Evolutionary conservation across 1,140 invertebrate species (phyloP), one percentile per base, ranked within the genome.

Genomic region (Zaprionus ghesquierei): DNA sequence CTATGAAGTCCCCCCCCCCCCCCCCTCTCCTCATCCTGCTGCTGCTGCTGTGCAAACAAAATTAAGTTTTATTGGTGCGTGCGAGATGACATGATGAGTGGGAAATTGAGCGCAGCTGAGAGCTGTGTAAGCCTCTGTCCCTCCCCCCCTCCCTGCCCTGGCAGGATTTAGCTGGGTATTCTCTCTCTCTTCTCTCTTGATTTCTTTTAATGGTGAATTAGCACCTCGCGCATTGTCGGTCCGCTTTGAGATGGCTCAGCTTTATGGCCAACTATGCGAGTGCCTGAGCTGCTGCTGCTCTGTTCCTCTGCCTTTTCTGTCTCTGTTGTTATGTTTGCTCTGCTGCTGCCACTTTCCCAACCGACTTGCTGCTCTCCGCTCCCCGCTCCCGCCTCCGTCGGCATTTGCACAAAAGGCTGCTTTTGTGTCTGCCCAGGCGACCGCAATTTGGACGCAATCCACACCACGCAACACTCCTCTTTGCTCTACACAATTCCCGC

Each of bases 121-220:
- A 58, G 44, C 22, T 12, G 23, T 3, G 4, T 12, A 22, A 0
- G 10, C 18, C 62, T 27, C 15, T 5, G 0, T 20, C 12, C 25
- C 25, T 15, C 6, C 18, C 29, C 12, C 0, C 12, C n/a, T 12
- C 5, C 23, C 15, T 12, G 2, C 44, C n/a, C 41, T 61, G 15
- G 6, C 49, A 25, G 49, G 69, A 56, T 61, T 62, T 18, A 46
- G 27, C 2, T 8, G 27, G 27, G n/a, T n/a, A 29, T 29, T 29
- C 27, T 2, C 25, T 25, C 63, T 58, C 20, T 44, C 5, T 55
- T 62, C 29, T 50, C 41, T 38, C 60, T 79, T 77, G 84, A 89
- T 89, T 89, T 89, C 84, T 89, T 87, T 89, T 89, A 89, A 89
- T 89, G 75, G 84, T 89, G 84, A 89, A 89, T 89, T 89, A 89